These are phyloP conservation scores for Podargus strigoides DNA, from an alignment of 2,797 vertebrate species.

Conservation along the genomic window DNA sequence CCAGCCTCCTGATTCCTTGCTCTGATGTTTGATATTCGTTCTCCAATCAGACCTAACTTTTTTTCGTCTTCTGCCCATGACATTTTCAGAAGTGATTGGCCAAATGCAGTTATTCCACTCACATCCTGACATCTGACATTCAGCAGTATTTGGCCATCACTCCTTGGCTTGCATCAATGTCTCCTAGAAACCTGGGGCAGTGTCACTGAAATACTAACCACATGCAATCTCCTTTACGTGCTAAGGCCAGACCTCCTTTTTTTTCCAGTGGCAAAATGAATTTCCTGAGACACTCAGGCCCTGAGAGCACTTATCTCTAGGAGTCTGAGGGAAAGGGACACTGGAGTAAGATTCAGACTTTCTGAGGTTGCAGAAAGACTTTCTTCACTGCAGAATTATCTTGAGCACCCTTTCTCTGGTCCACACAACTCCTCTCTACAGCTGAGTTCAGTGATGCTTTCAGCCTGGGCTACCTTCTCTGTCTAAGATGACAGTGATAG, in stretches of 20 bases:
- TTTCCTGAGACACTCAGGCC: not conserved
- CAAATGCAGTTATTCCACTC: not conserved
- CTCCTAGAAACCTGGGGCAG: not conserved
- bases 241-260: not conserved
- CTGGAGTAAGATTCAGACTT: not conserved
- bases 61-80: not conserved
- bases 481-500: not conserved
- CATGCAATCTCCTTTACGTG: not conserved
- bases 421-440: not conserved
- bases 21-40: not conserved
- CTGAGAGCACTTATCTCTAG: not conserved
- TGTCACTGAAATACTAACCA: not conserved
- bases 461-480: not conserved
- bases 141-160: not conserved
- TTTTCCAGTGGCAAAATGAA: not conserved
- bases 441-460: not conserved
- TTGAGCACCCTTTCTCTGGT: constrained; percentile 3
- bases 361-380: not conserved
- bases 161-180: not conserved
- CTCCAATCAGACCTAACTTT: not conserved
- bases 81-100: not conserved
- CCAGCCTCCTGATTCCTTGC: not conserved
- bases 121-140: not conserved
- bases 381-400: constrained; percentile 11
- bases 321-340: not conserved